A percentile compares a stretch with the other conserved stretches of the same genome.
Conservation (phyloP, 2,888 invertebrate species). For the Dermolepida albohirtum region DNA sequence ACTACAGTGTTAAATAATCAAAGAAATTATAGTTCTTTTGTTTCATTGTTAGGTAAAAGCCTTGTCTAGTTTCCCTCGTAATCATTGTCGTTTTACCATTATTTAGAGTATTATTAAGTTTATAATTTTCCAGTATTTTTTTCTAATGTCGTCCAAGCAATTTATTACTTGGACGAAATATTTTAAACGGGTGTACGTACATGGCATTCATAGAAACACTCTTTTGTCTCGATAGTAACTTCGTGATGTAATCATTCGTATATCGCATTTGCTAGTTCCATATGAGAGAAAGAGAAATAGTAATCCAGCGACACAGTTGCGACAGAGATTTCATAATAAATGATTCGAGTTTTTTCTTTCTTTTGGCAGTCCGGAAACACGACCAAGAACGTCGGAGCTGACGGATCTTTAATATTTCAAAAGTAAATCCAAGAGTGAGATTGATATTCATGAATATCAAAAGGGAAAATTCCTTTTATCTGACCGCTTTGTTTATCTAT, state of each 20-base stretch:
- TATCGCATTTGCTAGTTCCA: not conserved
- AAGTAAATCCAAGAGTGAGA: slow-evolving; percentile 41
- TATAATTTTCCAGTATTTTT: no score
- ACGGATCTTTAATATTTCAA: slow-evolving; percentile 41
- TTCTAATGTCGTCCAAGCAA: no score
- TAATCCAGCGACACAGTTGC: slow-evolving; percentile 20
- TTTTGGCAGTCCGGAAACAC: slow-evolving; percentile 28
- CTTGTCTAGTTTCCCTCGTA: no score
- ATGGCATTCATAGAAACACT: slow-evolving; percentile 26
- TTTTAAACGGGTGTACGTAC: slow-evolving; percentile 11
- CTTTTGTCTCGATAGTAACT: slow-evolving; percentile 21
- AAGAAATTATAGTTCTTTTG: no score
- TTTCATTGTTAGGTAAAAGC: no score
- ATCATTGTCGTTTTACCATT: no score
- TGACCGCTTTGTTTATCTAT: slow-evolving; percentile 46
- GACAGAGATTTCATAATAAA: slow-evolving; percentile 34
- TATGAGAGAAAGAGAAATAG: not conserved
- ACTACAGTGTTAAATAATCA: no score
- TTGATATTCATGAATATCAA: slow-evolving; percentile 45
- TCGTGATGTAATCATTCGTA: not conserved
- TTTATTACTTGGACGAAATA: no score
- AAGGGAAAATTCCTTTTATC: slow-evolving; percentile 42
- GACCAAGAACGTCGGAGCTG: slow-evolving; percentile 28
- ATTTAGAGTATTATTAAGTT: no score
- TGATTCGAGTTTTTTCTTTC: slow-evolving; percentile 21